Evolutionary conservation across 2,888 invertebrate species (phyloP).

Genomic region (Lagria hirta): DNA sequence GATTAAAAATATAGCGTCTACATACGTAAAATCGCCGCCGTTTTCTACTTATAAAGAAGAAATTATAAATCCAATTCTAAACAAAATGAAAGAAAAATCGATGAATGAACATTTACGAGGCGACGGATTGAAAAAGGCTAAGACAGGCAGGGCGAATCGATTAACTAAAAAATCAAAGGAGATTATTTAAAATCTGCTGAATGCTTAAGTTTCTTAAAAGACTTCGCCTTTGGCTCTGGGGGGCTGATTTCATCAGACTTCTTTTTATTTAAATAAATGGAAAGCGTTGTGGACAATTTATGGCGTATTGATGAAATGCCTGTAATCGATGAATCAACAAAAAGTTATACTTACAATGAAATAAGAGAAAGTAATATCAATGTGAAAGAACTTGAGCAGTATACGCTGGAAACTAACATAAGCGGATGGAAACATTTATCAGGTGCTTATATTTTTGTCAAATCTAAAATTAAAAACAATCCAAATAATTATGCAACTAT

Average conservation of each 20-base stretch:
- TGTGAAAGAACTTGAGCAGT: conserved; percentile 1
- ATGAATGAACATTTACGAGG: conserved; percentile 8
- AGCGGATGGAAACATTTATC: conserved; percentile 1
- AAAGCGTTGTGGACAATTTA: conserved; percentile 1
- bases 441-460: conserved; percentile 1
- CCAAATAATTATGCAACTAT: conserved; percentile 1
- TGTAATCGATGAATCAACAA: conserved; percentile 1
- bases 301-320: conserved; percentile 1
- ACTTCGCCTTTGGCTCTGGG: conserved; percentile 1
- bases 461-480: conserved; percentile 1
- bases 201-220: conserved; percentile 1
- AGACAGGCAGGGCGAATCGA: conserved; percentile 1
- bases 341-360: conserved; percentile 1
- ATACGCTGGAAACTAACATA: conserved; percentile 1
- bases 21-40: conserved; percentile 13
- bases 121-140: conserved; percentile 1
- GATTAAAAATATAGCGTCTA: conserved; percentile 13
- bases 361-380: conserved; percentile 1
- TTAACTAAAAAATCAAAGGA: conserved; percentile 1
- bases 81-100: conserved; percentile 13
- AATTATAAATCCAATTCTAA: conserved; percentile 10
- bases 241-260: neutral
- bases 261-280: conserved; percentile 1
- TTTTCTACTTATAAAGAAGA: conserved; percentile 16
- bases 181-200: conserved; percentile 1